Conservation (phyloP, 2,113 vertebrate species). For the Lathamus discolor region DNA sequence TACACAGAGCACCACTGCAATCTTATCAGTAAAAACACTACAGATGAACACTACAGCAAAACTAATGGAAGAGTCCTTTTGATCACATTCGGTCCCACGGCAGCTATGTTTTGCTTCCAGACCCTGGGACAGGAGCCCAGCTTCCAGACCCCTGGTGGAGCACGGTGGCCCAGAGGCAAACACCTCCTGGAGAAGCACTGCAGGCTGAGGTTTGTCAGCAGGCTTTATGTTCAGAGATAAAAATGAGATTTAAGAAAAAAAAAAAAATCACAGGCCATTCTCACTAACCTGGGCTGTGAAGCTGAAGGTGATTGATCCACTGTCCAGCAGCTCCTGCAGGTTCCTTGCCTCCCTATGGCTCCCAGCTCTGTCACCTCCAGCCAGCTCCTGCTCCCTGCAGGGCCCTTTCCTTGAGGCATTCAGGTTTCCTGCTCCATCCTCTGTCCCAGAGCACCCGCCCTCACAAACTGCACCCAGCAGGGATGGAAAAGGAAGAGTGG, state of each 20-base stretch:
- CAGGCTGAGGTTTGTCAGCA: not conserved
- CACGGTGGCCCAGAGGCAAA: not conserved
- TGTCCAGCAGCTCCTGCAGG: not conserved
- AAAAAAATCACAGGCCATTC: not conserved
- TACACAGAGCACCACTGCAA: not conserved
- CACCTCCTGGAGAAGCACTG: not conserved
- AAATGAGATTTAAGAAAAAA: not conserved
- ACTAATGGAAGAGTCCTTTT: not conserved
- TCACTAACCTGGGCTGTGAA: not conserved
- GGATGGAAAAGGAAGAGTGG: not conserved
- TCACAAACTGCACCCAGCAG: not conserved
- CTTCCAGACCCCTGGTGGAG: not conserved
- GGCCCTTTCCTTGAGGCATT: not conserved
- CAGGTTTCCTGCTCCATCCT: not conserved
- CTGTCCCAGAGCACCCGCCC: fast-evolving
- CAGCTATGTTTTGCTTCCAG: not conserved
- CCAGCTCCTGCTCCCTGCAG: not conserved
- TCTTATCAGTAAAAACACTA: not conserved
- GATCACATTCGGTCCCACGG: not conserved
- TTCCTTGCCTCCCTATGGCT: not conserved
- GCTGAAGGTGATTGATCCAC: not conserved
- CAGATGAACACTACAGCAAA: not conserved
- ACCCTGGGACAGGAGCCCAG: not conserved
- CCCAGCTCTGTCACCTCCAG: not conserved
- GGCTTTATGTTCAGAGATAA: not conserved